These are phyloP conservation scores for Anoplolepis gracilipes DNA, from an alignment of 1,140 invertebrate genomes.

Conservation along the genomic window DNA sequence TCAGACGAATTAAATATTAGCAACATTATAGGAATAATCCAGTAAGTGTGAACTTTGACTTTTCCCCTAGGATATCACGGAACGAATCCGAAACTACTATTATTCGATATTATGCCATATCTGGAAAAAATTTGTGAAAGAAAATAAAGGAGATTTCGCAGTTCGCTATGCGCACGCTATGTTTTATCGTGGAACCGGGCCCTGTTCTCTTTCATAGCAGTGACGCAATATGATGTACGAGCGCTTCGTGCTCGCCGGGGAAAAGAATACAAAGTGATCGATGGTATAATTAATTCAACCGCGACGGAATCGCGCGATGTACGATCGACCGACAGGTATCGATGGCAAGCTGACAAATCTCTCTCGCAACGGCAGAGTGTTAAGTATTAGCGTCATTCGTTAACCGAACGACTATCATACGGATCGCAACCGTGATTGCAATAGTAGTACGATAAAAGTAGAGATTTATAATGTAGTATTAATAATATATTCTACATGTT, in stretches of 20 bases:
- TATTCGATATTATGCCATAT: constrained; percentile 48
- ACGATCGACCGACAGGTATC: constrained; percentile 53
- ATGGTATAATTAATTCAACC: constrained; percentile 61
- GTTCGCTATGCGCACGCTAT: constrained; percentile 30
- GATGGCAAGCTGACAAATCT: constrained; percentile 50
- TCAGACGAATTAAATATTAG: background rate
- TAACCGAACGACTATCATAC: background rate
- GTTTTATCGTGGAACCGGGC: constrained; percentile 24
- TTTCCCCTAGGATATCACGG: background rate
- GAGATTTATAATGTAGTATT: background rate
- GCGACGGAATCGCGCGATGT: constrained; percentile 46
- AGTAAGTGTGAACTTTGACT: constrained; percentile 1
- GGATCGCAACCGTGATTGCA: background rate
- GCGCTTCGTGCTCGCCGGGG: constrained; percentile 48
- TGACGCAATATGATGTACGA: constrained; percentile 60
- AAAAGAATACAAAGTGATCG: constrained; percentile 60
- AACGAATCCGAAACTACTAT: background rate
- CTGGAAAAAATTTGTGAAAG: constrained; percentile 27
- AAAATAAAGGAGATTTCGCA: constrained; percentile 37
- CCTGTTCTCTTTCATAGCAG: constrained; percentile 53
- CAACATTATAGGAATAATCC: background rate
- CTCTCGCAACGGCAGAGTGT: constrained; percentile 25
- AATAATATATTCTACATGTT: background rate
- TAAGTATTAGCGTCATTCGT: constrained; percentile 45
- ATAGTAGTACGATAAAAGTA: background rate